phyloP scores from a whole-genome alignment of 2,113 vertebrate species.

The Ariopsis seemanni region DNA sequence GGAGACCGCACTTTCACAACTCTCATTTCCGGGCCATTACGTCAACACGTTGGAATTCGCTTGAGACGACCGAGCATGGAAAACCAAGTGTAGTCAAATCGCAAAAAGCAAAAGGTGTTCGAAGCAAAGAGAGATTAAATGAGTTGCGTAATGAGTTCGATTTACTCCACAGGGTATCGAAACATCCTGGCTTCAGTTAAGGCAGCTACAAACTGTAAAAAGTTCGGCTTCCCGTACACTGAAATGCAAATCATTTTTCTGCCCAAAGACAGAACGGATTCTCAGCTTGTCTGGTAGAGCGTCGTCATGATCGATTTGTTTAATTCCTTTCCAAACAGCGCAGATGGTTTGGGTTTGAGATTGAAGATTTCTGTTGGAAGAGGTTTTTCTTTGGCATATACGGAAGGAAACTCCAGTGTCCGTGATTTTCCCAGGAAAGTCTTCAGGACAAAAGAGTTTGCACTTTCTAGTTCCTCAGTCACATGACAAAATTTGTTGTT shows the following conservation, averaged over 20 bases:
- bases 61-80: not conserved
- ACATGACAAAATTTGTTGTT: not conserved
- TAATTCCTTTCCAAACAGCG: not conserved
- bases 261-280: not conserved
- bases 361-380: not conserved
- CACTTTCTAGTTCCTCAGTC: not conserved
- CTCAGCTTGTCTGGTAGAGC: not conserved
- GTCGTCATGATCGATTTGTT: not conserved
- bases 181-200: not conserved
- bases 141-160: not conserved
- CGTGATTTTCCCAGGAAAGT: not conserved
- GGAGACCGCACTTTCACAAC: not conserved
- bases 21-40: not conserved
- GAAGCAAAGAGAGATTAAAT: not conserved
- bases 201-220: not conserved
- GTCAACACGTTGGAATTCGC: not conserved
- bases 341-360: not conserved
- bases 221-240: not conserved
- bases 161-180: not conserved
- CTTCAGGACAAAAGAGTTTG: too few relatives aligned
- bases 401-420: not conserved
- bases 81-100: not conserved
- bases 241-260: not conserved
- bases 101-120: not conserved
- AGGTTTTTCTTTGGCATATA: too few relatives aligned